Base-by-base conservation (phyloP, 2,797 vertebrate genomes). In the Neosalanx taihuensis region DNA sequence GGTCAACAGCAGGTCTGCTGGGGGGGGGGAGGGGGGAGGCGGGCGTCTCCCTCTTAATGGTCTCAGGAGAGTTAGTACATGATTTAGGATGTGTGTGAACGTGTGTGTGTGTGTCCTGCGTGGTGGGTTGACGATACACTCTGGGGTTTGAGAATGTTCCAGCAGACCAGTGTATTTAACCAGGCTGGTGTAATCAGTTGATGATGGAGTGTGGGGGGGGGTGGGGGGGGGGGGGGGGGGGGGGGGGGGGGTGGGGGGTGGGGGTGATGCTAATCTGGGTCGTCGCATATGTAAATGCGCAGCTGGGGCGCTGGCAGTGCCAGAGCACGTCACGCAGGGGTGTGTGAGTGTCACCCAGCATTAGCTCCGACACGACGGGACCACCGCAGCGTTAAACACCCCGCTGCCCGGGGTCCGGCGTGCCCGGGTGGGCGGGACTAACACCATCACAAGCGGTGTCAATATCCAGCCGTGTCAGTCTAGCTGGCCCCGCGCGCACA, bases 281-380 rank as follows among this genome's bases (percentile, higher is more conserved):
- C 94, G 94, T 93, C 90, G 92, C 93, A 91, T 95, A 95, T 96
- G 93, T 91, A 96, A 94, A 95, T 94, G 83, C 92, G 91, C 93
- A 94, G 93, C 94, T 94, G 93, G 91, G 92, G 88, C 91, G 87
- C 90, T 91, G 81, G 77, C 85, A 70, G 90, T 92, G 92, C 94
- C 94, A 93, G 91, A 92, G 89, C 88, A 78, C 88, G 91, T 93
- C 89, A 90, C n/a, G 84, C 89, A 72, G 31, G 89, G 88, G 91
- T 92, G 91, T 93, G 88, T 89, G 88, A 81, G 80, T 88, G 82
- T 94, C 86, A 85, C 85, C 89, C 79, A 70, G 80, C 79, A 86
- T 91, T 92, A 92, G 79, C 84, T 89, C 88, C 83, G 88, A 90
- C 88, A 83, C 63, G 63, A 77, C 68, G 67, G 79, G 80, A 84